These are phyloP conservation scores for Hydrotaea diabolus DNA, from an alignment of 2,888 invertebrate genomes.

Conservation along the genomic window DNA sequence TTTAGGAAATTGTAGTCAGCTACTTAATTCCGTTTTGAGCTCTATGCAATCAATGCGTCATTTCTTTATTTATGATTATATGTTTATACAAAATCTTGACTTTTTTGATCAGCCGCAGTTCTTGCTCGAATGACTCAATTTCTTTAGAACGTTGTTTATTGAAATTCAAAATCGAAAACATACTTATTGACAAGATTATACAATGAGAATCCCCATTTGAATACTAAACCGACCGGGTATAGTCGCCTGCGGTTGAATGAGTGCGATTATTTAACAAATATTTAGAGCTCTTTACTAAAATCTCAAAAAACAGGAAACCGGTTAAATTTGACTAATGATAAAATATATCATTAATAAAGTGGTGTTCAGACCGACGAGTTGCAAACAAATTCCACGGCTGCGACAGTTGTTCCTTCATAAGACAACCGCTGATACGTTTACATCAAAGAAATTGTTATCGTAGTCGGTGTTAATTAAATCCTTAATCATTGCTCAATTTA, in stretches of 20 bases:
- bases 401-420: no score
- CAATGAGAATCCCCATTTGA: not conserved
- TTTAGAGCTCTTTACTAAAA: not conserved
- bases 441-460: no score
- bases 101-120: not conserved
- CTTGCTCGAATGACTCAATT: not conserved
- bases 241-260: not conserved
- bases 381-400: no score
- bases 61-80: not conserved
- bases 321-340: not conserved
- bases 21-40: not conserved
- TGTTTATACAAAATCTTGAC: not conserved
- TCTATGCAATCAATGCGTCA: not conserved
- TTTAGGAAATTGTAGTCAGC: no score
- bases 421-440: no score
- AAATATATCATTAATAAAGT: no score
- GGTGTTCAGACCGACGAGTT: no score
- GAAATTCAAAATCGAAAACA: no score
- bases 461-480: not conserved
- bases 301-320: not conserved
- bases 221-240: not conserved
- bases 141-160: no score
- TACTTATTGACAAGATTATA: no score
- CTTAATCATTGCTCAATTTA: no score
- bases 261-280: not conserved